These are phyloP conservation scores for Lateolabrax maculatus DNA, from an alignment of 2,797 vertebrate species.

Conservation along the genomic window DNA sequence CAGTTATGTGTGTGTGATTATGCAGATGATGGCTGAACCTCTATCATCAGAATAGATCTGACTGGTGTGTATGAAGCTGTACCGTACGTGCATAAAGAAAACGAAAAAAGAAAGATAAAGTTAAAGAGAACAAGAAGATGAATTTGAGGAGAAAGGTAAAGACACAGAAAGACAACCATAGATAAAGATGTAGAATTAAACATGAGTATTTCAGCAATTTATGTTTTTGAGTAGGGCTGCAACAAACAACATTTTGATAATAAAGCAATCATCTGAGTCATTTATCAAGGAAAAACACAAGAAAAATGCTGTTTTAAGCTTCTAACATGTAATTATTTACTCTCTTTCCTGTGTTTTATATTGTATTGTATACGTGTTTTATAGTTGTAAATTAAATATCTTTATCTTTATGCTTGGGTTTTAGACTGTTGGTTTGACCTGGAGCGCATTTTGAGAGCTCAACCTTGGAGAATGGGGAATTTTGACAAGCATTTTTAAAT, in stretches of 20 bases:
- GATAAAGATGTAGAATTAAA: neutral
- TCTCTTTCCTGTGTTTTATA: neutral
- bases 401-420: neutral
- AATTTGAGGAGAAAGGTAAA: neutral
- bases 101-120: neutral
- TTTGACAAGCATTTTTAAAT: too few relatives aligned
- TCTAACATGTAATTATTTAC: neutral
- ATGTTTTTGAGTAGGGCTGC: neutral
- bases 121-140: neutral
- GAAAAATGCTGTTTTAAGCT: neutral
- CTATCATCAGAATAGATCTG: neutral
- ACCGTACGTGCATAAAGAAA: neutral
- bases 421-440: neutral
- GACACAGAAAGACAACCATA: neutral
- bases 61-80: neutral
- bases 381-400: neutral
- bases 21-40: neutral
- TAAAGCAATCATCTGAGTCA: neutral
- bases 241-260: slow-evolving; percentile 7
- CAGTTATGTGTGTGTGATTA: neutral
- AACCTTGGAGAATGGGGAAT: too few relatives aligned
- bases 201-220: neutral
- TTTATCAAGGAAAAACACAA: neutral
- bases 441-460: neutral
- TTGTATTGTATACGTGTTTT: too few relatives aligned